Evolutionary conservation across 1,140 invertebrate genomes (phyloP), one percentile per base, ranked within the genome.

Genomic region (Antheraea pernyi): DNA sequence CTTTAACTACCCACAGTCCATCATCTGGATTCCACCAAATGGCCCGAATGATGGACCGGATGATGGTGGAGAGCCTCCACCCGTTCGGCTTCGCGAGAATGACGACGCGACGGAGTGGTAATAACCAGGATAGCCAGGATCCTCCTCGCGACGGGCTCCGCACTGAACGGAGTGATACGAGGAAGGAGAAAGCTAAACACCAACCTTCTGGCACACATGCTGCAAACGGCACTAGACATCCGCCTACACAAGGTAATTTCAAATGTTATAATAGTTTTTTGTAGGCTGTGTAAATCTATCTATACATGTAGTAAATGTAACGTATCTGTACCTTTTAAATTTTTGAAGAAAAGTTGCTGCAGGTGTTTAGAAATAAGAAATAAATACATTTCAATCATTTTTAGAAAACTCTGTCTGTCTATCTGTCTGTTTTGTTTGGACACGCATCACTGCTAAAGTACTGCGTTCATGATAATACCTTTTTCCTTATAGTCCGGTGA

Each of bases 21-120:
- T 91, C 92, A 67, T 92, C 93, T 58, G 91, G 93, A 11, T 93
- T 95, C 62, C 94, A 95, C 69, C 94, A 95, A 74, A 95, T 96
- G 94, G 95, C 95, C 59, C 85, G 94, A 8, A 95, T 96, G 94
- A 95, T 96, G 95, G 95, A 96, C 78, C 94, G 94, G 3, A 92
- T 96, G 75, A 94, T 95, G 82, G 81, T 94, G 61, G 95, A 96
- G 77, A 92, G 94, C 71, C 85, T 95, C 76, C 93, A 94, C 69
- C 93, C 94, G 46, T 95, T 95, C 75, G 93, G 93, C 11, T 94
- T 94, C 79, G 95, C 94, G 11, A 94, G 94, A 75, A 94, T 95
- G 76, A 94, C 94, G 22, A 74, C 93, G 77, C 68, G 92, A 75
- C 78, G 79, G 7, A 71, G 65, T 36, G 79, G 77, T 3, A 74